phyloP scores from a whole-genome alignment of 1,140 invertebrate species.

The Halictus rubicundus region DNA sequence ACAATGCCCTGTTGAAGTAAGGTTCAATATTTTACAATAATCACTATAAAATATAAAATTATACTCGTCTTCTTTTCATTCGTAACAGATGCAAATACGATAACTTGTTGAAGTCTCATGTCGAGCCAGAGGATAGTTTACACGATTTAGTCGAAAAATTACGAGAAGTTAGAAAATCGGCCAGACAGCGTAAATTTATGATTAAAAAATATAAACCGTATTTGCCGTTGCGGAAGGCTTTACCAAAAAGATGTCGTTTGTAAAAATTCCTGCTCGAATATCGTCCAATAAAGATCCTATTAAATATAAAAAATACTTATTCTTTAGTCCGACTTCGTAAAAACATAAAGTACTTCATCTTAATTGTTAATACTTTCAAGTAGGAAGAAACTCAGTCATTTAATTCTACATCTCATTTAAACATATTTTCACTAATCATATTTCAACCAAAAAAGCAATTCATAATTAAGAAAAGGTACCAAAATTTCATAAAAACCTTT shows the following conservation, averaged over 20 bases:
- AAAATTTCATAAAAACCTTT: background rate
- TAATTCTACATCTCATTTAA: too few species aligned
- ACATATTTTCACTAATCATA: background rate
- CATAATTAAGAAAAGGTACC: too few species aligned
- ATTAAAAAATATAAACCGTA: conserved; percentile 37
- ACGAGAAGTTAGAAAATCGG: conserved; percentile 10
- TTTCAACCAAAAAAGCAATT: background rate
- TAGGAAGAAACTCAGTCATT: too few species aligned
- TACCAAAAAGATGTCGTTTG: conserved; percentile 24
- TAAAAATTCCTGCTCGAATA: background rate
- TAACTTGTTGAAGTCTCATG: background rate
- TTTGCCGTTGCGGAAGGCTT: background rate
- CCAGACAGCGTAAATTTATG: conserved; percentile 31
- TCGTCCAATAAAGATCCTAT: too few species aligned
- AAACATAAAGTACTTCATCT: background rate
- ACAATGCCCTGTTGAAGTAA: conserved; percentile 34
- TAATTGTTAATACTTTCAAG: background rate
- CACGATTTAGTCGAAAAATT: conserved; percentile 21
- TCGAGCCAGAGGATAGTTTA: conserved; percentile 21
- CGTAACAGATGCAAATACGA: conserved; percentile 39
- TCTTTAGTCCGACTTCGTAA: background rate
- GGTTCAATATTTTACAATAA: background rate
- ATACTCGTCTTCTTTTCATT: background rate
- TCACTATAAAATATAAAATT: background rate
- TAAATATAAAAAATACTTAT: too few species aligned